A percentile compares a stretch with the other conserved stretches of the same genome.
phyloP scores from a whole-genome alignment of 1,140 invertebrate species.

The Drosophila serrata region DNA sequence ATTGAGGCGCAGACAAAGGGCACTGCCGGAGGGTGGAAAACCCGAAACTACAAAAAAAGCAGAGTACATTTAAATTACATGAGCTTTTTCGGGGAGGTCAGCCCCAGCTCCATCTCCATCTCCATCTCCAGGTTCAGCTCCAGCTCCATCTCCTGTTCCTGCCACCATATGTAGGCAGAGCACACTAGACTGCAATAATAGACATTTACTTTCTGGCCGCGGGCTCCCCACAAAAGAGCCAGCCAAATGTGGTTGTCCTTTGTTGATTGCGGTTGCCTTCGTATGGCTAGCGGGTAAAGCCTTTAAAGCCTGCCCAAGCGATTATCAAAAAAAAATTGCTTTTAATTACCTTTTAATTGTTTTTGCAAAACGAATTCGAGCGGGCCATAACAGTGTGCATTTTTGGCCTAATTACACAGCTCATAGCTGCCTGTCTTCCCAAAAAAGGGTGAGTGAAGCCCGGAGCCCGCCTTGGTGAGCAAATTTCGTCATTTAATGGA shows the following conservation, averaged over 20 bases:
- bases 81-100: slow-evolving; percentile 6
- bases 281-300: slow-evolving; percentile 37
- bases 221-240: slow-evolving; percentile 41
- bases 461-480: slow-evolving; percentile 21
- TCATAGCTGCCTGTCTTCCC: slow-evolving; percentile 12
- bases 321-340: slow-evolving; percentile 55
- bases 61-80: slow-evolving; percentile 42
- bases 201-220: slow-evolving; percentile 65
- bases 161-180: slow-evolving; percentile 57
- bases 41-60: slow-evolving; percentile 35
- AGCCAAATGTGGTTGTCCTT: slow-evolving; percentile 48
- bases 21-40: slow-evolving; percentile 27
- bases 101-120: too few relatives aligned
- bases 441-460: slow-evolving; percentile 6
- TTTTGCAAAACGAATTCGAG: slow-evolving; percentile 68
- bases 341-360: slow-evolving; percentile 84
- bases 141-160: not conserved
- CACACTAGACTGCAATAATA: slow-evolving; percentile 53
- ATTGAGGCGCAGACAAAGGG: slow-evolving; percentile 69
- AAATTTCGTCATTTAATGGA: slow-evolving; percentile 82
- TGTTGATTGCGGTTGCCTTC: slow-evolving; percentile 44
- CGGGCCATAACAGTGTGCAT: slow-evolving; percentile 42
- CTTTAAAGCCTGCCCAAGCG: slow-evolving; percentile 63
- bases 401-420: slow-evolving; percentile 75
- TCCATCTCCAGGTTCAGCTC: too few relatives aligned